Conservation (phyloP, 2,888 invertebrate species). For the Athalia circularis region DNA sequence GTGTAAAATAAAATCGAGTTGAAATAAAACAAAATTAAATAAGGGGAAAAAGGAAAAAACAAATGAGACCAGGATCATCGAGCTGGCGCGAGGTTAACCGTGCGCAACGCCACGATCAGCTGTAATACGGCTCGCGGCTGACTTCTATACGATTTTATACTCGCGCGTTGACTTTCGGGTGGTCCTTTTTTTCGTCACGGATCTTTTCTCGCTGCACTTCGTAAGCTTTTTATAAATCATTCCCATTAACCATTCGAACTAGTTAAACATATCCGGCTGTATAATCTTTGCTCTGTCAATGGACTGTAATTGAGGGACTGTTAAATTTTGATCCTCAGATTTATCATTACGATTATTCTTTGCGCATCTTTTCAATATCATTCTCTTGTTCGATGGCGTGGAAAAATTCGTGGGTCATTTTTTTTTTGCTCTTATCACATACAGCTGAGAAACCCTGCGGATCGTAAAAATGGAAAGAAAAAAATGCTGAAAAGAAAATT, state of each 20-base stretch:
- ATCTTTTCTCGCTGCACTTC: background rate
- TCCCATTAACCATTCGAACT: conserved; percentile 9
- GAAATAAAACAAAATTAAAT: too few relatives aligned
- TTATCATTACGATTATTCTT: too few relatives aligned
- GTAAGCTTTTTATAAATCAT: background rate
- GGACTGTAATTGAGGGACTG: background rate
- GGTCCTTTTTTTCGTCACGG: conserved; percentile 33
- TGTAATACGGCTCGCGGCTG: too few relatives aligned
- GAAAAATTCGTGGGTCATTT: too few relatives aligned
- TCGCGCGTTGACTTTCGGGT: conserved; percentile 24
- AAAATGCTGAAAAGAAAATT: too few relatives aligned
- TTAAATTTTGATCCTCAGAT: too few relatives aligned
- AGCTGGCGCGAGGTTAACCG: conserved; percentile 33
- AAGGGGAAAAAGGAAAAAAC: background rate
- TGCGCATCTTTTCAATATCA: too few relatives aligned
- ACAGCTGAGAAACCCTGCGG: too few relatives aligned
- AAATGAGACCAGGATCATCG: background rate
- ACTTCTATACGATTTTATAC: background rate
- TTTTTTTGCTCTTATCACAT: too few relatives aligned
- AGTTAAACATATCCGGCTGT: background rate
- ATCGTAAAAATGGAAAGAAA: too few relatives aligned
- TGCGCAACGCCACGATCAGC: conserved; percentile 39
- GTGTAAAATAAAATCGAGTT: background rate
- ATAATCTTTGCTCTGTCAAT: background rate
- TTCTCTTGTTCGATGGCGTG: too few relatives aligned